Evolutionary conservation across 2,113 vertebrate genomes (phyloP), one percentile per base, ranked within the genome.

Genomic region (Hydrolagus affinis): DNA sequence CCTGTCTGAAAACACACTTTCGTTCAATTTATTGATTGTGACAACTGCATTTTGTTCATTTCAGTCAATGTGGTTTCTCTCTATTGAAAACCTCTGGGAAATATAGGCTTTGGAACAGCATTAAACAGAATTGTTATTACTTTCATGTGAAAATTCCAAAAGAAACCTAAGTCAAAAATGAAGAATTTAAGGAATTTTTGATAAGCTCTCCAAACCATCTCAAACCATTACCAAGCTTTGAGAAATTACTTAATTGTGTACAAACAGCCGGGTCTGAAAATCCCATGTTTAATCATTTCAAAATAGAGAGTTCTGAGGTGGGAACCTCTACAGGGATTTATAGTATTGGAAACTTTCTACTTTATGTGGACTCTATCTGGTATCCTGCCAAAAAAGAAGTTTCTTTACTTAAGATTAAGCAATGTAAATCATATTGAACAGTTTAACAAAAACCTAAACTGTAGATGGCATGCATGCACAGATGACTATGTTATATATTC

Each of bases 401-500:
- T 83, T 83, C 78, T 83, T 83, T 83, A 28, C 78, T 68, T 44
- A 62, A 60, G 78, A 83, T 83, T 83, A 83, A 32, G 60, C 66
- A 60, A 83, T 30, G 60, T 83, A 83, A 83, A 83, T 83, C 78
- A 83, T 28, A 32, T 32, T 83, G 78, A 83, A 32, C 78, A 83
- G 78, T 21, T 64, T 83, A 83, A 64, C 60, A 23, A 64, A 62
- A 83, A 83, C 77, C 66, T 28, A 12, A 56, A 62, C 60, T 83
- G 60, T 30, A 32, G 78, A 32, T 83, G 78, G 78, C 78, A 83
- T 30, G 25, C 23, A 80, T 57, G 76, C 76, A 83, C 59, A 64
- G 77, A 64, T 28, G 77, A 66, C 28, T 7, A 64, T 10, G 28
- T 83, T 64, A 83, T 59, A 83, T 68, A 62, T 83, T 83, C 66